Base-by-base conservation (phyloP, 2,888 invertebrate species). In the Cheilosia vulpina region DNA sequence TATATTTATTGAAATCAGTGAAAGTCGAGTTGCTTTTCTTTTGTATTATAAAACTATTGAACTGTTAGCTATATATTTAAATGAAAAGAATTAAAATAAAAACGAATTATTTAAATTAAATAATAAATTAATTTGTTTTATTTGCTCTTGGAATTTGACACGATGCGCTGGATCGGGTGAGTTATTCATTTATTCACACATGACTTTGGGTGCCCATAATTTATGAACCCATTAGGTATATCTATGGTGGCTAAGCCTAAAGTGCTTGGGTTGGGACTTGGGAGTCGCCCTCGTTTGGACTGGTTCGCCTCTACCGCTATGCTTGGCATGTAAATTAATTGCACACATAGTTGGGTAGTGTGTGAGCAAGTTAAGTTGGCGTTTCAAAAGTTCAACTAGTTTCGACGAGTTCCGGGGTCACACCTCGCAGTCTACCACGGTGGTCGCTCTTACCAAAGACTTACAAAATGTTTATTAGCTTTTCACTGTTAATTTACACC, bases 1-100 rank as follows among this genome's bases (percentile, higher is more conserved):
- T 81, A 76, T 85, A 85, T 85, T 85, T 81, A 85, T 85, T 85
- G 45, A 65, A 76, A 79, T 57, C n/a, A n/a, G 66, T 47, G 34
- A 58, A 38, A 60, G 41, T 52, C 55, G 57, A 78, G 55, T 73
- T 73, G 19, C 27, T 72, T 57, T 68, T 31, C 11, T 62, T 69
- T 85, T 85, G 71, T 81, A 81, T 66, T 31, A 76, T 81, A 85
- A 73, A 45, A 75, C 65, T 72, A 81, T 77, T 76, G 81, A 81
- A 77, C 81, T 81, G 85, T 85, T 85, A 85, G 85, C 71, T 68
- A 81, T 68, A 72, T 68, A 68, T 68, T 55, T 72, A 81, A 62
- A 27, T 19, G 27, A 52, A 24, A 34, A 34, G 38, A 66, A 78
- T 60, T 43, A 66, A 57, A 78, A 43, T 4, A 27, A 63, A 62